These are phyloP conservation scores for Epistrophe grossulariae DNA, from an alignment of 2,888 invertebrate genomes.

Conservation along the genomic window DNA sequence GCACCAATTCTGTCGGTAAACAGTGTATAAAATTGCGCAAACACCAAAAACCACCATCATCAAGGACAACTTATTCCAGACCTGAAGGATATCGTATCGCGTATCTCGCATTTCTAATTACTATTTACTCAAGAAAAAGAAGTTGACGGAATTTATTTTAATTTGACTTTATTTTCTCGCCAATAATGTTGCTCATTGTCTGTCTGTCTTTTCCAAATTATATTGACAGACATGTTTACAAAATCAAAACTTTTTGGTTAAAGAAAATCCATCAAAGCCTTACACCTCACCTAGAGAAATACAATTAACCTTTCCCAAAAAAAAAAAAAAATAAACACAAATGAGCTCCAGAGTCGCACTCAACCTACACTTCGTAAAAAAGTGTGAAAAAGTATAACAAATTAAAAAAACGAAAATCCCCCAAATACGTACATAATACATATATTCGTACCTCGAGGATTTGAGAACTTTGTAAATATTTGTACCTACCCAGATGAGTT, in stretches of 20 bases:
- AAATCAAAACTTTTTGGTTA: slow-evolving; percentile 44
- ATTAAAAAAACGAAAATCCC: slow-evolving; percentile 27
- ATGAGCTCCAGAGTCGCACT: not conserved
- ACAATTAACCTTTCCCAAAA: slow-evolving; percentile 57
- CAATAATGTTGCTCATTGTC: not conserved
- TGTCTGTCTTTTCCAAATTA: not conserved
- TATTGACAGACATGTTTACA: slow-evolving; percentile 48
- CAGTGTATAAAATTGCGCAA: slow-evolving; percentile 14
- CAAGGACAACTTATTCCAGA: not conserved
- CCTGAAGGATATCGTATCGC: not conserved
- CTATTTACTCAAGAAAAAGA: slow-evolving; percentile 55
- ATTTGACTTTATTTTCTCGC: slow-evolving; percentile 44
- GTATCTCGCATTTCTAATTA: slow-evolving; percentile 63
- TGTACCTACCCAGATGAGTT: slow-evolving; percentile 37
- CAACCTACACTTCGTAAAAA: slow-evolving; percentile 5
- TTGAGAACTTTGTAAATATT: slow-evolving; percentile 71
- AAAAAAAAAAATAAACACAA: not conserved
- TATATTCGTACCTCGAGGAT: slow-evolving; percentile 18
- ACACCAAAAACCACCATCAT: slow-evolving; percentile 13
- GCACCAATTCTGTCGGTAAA: not conserved
- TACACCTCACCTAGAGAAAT: slow-evolving; percentile 50
- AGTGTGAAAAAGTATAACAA: slow-evolving; percentile 20
- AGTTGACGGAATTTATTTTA: slow-evolving; percentile 60
- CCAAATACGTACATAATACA: slow-evolving; percentile 13
- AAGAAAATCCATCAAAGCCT: slow-evolving; percentile 56